Percentiles rank a stretch among this genome's conserved stretches.
phyloP scores from a whole-genome alignment of 2,888 invertebrate species.

The Odontocerum albicorne region DNA sequence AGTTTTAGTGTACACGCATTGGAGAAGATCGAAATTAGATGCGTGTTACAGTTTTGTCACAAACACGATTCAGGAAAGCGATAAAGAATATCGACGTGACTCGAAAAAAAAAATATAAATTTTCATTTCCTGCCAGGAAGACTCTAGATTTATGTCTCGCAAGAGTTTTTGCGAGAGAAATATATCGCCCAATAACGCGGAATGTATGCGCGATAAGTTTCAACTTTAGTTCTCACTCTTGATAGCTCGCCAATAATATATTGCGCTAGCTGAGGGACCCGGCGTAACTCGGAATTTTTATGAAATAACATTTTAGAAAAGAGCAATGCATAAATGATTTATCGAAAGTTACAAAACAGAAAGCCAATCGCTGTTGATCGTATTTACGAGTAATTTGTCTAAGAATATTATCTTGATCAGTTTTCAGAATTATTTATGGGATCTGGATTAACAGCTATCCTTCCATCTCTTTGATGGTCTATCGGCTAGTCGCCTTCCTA shows the following conservation, averaged over 20 bases:
- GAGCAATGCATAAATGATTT: too few species aligned
- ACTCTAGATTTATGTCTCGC: background rate
- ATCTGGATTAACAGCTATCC: too few species aligned
- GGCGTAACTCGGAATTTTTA: too few species aligned
- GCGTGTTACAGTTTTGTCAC: background rate
- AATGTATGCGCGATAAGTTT: background rate
- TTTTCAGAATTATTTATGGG: too few species aligned
- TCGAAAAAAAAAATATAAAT: background rate
- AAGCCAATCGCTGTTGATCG: too few species aligned
- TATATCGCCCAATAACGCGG: background rate
- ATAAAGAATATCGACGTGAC: background rate
- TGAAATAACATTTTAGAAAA: too few species aligned
- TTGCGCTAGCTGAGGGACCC: too few species aligned
- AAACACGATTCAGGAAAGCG: background rate
- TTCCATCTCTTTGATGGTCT: too few species aligned
- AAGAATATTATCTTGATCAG: too few species aligned
- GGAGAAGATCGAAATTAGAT: background rate
- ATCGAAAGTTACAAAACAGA: too few species aligned
- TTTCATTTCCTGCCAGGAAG: background rate
- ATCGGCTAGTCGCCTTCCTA: too few species aligned
- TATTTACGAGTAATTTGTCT: too few species aligned
- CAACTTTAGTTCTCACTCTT: background rate
- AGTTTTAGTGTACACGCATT: background rate
- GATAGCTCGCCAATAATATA: conserved; percentile 1
- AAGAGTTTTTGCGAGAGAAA: background rate